These are phyloP conservation scores for Gobius niger DNA, from an alignment of 2,113 vertebrate genomes.

Conservation along the genomic window DNA sequence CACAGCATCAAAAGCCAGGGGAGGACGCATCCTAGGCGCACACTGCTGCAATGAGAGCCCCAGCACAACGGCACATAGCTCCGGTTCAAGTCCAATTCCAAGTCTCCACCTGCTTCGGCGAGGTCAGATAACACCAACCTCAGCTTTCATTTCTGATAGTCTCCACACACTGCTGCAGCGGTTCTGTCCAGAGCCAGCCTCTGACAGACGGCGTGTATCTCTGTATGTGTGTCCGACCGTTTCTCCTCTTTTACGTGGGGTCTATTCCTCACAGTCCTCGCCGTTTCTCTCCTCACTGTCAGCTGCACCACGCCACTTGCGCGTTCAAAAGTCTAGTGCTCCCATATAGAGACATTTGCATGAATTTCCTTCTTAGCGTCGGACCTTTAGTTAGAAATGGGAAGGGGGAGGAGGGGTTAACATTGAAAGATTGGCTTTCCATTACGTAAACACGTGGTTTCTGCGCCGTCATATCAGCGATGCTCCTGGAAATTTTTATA, in stretches of 20 bases:
- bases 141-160: slow-evolving; percentile 63
- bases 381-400: slow-evolving; percentile 79
- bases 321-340: slow-evolving; percentile 69
- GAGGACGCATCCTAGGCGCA: slow-evolving; percentile 91
- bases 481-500: slow-evolving; percentile 60
- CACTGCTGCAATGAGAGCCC: slow-evolving; percentile 89
- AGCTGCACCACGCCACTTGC: slow-evolving; percentile 59
- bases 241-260: slow-evolving; percentile 27
- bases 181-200: slow-evolving; percentile 62
- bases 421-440: slow-evolving; percentile 84
- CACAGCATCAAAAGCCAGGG: slow-evolving; percentile 89
- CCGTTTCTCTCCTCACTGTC: slow-evolving; percentile 9
- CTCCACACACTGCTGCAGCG: slow-evolving; percentile 80
- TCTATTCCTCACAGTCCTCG: slow-evolving; percentile 44
- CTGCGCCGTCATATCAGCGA: slow-evolving; percentile 81
- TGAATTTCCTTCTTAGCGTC: slow-evolving; percentile 77
- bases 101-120: slow-evolving; percentile 63
- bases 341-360: slow-evolving; percentile 61
- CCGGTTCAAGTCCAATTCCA: slow-evolving; percentile 78
- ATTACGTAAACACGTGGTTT: slow-evolving; percentile 93
- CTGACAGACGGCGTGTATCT: slow-evolving; percentile 30
- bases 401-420: slow-evolving; percentile 81
- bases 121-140: slow-evolving; percentile 75
- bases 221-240: slow-evolving; percentile 56
- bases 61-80: slow-evolving; percentile 72